Evolutionary conservation across 2,888 invertebrate species (phyloP), one percentile per base, ranked within the genome.

Genomic region (Chrysotoxum bicinctum): DNA sequence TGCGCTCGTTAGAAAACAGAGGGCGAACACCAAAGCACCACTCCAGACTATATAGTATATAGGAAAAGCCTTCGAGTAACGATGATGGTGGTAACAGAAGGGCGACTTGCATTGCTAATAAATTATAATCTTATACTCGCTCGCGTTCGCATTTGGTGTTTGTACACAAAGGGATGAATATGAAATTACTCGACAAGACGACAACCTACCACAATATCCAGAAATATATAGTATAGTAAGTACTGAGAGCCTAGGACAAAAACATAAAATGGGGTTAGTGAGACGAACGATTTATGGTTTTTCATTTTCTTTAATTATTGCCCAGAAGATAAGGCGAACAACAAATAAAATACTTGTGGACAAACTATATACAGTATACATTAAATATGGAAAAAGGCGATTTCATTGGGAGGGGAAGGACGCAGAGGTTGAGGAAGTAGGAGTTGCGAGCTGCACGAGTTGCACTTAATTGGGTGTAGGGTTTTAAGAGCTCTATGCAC

Each of bases 221-320:
- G n/a, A n/a, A 23, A 4, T 3, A 37, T 4, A 14, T 0, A 14
- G 4, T 35, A 35, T 4, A 12, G 14, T 48, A 21, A 14, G 6
- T 26, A 50, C 62, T 35, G 32, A 26, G 68, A 43, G 72, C 35
- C 40, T 69, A 60, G 50, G 19, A 45, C 43, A 10, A 48, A 48
- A 6, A 48, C 12, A 66, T 23, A 62, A 50, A 84, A 84, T 75
- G 60, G 32, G 84, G 84, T 84, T 75, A 84, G 75, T 70, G 79
- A 64, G 66, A 45, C 70, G 58, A 64, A 75, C 84, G 79, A 84
- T 84, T 84, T 84, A 84, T 84, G 80, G 78, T 79, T 84, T 84
- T 76, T 80, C 79, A 84, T 84, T 79, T 84, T 84, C 84, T 84
- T 80, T 84, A 84, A 76, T 80, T 84, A 84, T 54, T 64, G 58